Conservation (phyloP, 1,140 invertebrate genomes). For the Diorhabda elongata region DNA sequence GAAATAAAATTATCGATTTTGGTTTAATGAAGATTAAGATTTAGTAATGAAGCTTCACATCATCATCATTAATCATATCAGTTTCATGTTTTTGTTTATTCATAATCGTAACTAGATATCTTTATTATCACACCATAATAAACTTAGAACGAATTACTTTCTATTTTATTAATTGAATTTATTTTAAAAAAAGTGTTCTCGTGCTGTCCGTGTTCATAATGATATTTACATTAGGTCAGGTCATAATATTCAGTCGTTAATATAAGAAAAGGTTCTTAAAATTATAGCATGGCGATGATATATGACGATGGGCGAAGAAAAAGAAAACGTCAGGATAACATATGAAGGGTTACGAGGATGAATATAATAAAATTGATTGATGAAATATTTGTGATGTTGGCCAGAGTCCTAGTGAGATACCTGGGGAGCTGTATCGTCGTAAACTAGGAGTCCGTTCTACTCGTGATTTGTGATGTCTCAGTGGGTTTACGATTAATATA, state of each 20-base stretch:
- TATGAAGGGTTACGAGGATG: constrained; percentile 1
- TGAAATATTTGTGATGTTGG: constrained; percentile 23
- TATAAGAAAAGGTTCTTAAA: neutral
- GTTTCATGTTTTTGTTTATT: no score
- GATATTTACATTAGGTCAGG: constrained; percentile 2
- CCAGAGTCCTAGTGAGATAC: constrained; percentile 10
- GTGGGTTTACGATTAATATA: neutral
- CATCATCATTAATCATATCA: no score
- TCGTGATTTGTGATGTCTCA: constrained; percentile 21
- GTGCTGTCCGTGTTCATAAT: neutral
- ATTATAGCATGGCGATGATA: neutral
- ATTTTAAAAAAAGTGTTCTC: no score
- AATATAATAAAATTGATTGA: constrained; percentile 18
- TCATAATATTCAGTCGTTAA: neutral
- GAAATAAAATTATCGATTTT: no score
- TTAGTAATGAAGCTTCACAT: no score
- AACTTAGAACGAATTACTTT: no score
- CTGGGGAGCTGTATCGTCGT: constrained; percentile 17
- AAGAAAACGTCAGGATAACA: constrained; percentile 2
- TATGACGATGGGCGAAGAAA: constrained; percentile 1
- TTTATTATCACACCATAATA: no score
- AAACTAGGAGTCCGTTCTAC: constrained; percentile 23
- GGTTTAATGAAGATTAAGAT: no score
- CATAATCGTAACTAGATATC: no score
- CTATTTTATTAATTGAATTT: no score